Conservation (phyloP, 2,797 vertebrate genomes). For the Cossypha caffra region DNA sequence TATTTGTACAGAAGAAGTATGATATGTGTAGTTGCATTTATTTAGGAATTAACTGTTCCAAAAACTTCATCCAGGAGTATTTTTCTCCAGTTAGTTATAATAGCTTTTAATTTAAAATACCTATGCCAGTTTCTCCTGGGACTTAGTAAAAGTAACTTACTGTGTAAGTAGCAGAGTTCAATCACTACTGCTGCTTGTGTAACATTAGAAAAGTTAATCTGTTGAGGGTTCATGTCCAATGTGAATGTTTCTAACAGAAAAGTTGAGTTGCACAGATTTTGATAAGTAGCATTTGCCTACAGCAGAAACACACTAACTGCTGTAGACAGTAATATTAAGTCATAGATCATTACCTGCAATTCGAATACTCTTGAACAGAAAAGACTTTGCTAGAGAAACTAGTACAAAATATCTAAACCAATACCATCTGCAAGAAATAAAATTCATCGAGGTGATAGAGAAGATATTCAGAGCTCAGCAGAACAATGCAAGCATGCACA, state of each 20-base stretch:
- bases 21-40: neutral
- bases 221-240: neutral
- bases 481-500: neutral
- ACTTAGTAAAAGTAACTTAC: neutral
- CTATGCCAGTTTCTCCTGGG: neutral
- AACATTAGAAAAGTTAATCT: neutral
- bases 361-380: neutral
- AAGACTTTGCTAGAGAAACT: neutral
- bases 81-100: neutral
- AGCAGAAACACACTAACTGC: neutral
- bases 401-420: neutral
- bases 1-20: neutral
- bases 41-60: neutral
- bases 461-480: neutral
- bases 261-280: neutral
- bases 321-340: neutral
- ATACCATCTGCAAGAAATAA: neutral
- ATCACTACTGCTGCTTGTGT: neutral
- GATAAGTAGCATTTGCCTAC: neutral
- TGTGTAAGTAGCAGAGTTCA: neutral
- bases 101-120: constrained; percentile 1
- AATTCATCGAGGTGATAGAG: neutral
- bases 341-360: neutral
- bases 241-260: neutral
- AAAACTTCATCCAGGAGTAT: neutral